Base-by-base conservation (phyloP, 2,113 vertebrate genomes). In the Oncorhynchus gorbuscha region DNA sequence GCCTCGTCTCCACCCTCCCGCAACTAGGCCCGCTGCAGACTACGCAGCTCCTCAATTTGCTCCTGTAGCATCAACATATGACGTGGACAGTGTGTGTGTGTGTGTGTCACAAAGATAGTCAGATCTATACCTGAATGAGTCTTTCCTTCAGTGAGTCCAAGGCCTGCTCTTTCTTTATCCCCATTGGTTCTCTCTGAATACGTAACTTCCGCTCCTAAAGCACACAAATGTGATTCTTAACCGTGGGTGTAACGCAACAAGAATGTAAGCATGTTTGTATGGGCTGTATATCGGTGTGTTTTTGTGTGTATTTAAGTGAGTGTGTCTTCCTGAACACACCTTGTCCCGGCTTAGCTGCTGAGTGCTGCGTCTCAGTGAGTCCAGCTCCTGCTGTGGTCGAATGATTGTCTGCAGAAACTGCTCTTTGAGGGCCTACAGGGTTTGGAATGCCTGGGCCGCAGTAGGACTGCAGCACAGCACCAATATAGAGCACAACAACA, bases 1-100 rank as follows among this genome's bases (percentile, higher is more conserved):
- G 26, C 78, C 9, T 82, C 87, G 0, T 35, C 75, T 16, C 72
- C 85, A 51, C 78, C 82, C 3, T 87, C 86, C 59, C 68, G 75
- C 70, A 81, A 4, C 51, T 77, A 85, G 64, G 75, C 58, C 73
- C 85, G 76, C 78, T 82, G 91, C 80, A 93, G 72, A 64, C 84
- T 76, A 70, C 92, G 89, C 70, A 94, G 74, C 86, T 94, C 93
- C 74, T 93, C 88, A 4, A 94, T 82, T 84, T 94, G 94, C 69
- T 94, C 93, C 95, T 95, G 82, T 3, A 81, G 30, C 72, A 45
- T 59, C 69, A 9, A 76, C 58, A 22, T n/a, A n/a, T 22, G 18
- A 61, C 12, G 30, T 35, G 48, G 18, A 48, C 22, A n/a, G 55
- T 64, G 12, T 22, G 35, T 68, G n/a, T 8, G 35, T 39, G 35